Percentiles rank a stretch among this genome's conserved stretches.
Evolutionary conservation across 2,113 vertebrate species (phyloP).

Genomic region (Chrysochloris asiatica): DNA sequence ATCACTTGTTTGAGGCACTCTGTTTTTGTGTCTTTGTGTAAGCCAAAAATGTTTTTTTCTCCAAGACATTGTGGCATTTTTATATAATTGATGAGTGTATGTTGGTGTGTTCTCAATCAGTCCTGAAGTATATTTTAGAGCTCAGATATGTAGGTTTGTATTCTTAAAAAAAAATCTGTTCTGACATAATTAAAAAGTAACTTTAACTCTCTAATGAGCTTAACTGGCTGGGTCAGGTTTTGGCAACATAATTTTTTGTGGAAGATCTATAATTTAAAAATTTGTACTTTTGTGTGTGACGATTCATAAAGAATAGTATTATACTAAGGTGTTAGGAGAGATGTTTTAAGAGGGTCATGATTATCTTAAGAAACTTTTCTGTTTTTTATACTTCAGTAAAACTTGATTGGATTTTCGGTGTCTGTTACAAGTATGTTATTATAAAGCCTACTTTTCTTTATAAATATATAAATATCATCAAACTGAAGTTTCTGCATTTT

Average conservation of each 20-base stretch:
- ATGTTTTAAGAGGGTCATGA: constrained; percentile 5
- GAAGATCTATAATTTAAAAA: constrained; percentile 53
- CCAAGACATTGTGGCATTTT: too few species aligned
- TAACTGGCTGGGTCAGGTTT: neutral
- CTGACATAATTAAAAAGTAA: constrained; percentile 22
- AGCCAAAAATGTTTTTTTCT: too few species aligned
- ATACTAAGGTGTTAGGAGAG: constrained; percentile 22
- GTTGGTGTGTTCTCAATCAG: too few species aligned
- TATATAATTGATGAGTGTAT: too few species aligned
- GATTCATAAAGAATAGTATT: constrained; percentile 13
- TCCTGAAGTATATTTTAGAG: constrained; percentile 4
- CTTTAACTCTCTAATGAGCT: neutral
- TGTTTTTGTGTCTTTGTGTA: too few species aligned
- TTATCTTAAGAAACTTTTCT: constrained; percentile 17
- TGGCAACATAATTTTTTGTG: constrained; percentile 36
- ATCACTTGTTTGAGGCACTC: too few species aligned
- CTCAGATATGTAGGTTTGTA: constrained; percentile 32
- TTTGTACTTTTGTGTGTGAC: constrained; percentile 1
- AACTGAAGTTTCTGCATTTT: constrained; percentile 16
- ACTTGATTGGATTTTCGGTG: neutral
- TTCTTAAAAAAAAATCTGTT: constrained; percentile 20
- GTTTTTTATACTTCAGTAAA: constrained; percentile 1
- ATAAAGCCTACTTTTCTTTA: constrained; percentile 17
- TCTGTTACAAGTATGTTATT: neutral
- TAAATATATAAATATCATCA: neutral